Conservation (phyloP, 37 sponge, comb jelly and placozoan species). For the Petrosia ficiformis region DNA sequence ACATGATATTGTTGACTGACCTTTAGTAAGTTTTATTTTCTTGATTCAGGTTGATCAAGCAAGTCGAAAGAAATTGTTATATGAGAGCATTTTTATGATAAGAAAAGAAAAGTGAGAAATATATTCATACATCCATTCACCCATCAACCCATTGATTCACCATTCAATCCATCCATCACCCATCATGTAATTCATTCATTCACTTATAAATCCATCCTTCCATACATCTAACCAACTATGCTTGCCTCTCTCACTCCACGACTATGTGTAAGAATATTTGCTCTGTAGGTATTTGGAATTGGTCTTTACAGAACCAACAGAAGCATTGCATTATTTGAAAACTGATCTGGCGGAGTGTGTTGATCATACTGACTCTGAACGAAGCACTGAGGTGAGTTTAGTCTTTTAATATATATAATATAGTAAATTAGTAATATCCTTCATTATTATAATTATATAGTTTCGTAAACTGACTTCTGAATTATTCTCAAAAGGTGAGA, state of each 20-base stretch:
- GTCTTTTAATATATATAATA: neutral
- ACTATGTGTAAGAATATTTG: neutral
- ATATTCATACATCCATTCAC: neutral
- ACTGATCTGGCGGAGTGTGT: conserved; percentile 38
- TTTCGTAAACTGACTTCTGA: conserved; percentile 38
- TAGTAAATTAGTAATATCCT: neutral
- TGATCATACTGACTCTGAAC: conserved; percentile 51
- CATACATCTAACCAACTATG: too few relatives aligned
- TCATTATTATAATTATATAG: conserved; percentile 13
- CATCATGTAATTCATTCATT: too few relatives aligned
- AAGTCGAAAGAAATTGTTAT: conserved; percentile 26
- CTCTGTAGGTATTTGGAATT: conserved; percentile 52
- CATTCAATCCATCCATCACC: too few relatives aligned
- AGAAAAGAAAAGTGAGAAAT: conserved; percentile 30
- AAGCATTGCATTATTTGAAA: conserved; percentile 57
- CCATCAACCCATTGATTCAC: too few relatives aligned
- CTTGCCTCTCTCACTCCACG: too few relatives aligned
- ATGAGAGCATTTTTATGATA: conserved; percentile 10
- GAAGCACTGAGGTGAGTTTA: conserved; percentile 54
- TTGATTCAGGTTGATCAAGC: conserved; percentile 22
- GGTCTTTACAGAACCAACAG: conserved; percentile 25
- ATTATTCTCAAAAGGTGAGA: conserved; percentile 7
- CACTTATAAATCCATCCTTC: too few relatives aligned
- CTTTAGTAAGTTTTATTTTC: neutral
- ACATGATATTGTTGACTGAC: neutral